Evolutionary conservation across 2,888 invertebrate genomes (phyloP).

Genomic region (Oscheius sp.): DNA sequence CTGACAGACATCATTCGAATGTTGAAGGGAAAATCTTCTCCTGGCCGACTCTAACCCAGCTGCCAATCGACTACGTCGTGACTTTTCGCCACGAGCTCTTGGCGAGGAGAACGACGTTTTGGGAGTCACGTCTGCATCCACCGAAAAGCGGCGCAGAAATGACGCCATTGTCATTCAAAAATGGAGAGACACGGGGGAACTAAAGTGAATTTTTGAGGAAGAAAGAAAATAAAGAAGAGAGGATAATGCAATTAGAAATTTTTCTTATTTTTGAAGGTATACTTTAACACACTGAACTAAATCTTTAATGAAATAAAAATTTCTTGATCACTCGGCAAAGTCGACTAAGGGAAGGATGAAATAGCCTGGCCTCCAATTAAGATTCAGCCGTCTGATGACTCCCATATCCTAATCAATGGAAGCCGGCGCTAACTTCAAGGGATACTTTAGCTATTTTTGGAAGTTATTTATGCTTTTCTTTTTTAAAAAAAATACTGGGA

Average conservation of each 20-base stretch:
- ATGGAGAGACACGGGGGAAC: conserved; percentile 3
- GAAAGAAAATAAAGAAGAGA: conserved; percentile 1
- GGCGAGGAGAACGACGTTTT: conserved; percentile 27
- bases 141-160: conserved; percentile 52
- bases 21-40: conserved; percentile 53
- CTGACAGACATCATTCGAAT: conserved; percentile 23
- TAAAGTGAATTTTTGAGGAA: conserved; percentile 2
- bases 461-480: too few relatives aligned
- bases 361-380: conserved; percentile 8
- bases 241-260: not conserved
- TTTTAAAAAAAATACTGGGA: too few relatives aligned
- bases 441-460: too few relatives aligned
- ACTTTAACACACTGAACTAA: not conserved
- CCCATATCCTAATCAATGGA: conserved; percentile 21
- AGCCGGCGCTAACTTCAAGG: too few relatives aligned
- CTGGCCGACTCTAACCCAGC: conserved; percentile 46
- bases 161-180: conserved; percentile 47
- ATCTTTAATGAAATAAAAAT: too few relatives aligned
- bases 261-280: not conserved
- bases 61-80: conserved; percentile 35
- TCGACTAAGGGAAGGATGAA: conserved; percentile 7
- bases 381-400: conserved; percentile 22
- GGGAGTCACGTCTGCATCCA: conserved; percentile 39
- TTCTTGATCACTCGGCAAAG: too few relatives aligned
- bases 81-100: conserved; percentile 32